Evolutionary conservation across 2,888 invertebrate species (phyloP), one percentile per base, ranked within the genome.

Genomic region (Bombyx huttoni): DNA sequence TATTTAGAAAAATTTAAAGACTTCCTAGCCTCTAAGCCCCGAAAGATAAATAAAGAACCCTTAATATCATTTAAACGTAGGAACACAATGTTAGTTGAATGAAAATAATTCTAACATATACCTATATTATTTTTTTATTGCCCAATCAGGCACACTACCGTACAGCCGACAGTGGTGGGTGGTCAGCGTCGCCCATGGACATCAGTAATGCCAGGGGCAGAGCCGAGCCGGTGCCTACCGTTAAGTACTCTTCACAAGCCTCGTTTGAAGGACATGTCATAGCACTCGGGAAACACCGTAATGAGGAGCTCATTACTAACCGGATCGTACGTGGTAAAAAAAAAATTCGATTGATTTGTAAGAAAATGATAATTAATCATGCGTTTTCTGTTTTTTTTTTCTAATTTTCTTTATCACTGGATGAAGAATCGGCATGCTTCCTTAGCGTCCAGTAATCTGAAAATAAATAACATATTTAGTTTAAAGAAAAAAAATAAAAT

Each of bases 361-460:
- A 46, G 33, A 47, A 0, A 13, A 47, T 47, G 13, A 24, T 5
- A 33, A 34, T 34, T 24, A 24, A 48, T 49, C 35, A 34, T 48
- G 13, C 13, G 33, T 48, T 48, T 24, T 24, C 0, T 24, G 5
- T 56, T 10, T 34, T n/a, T 48, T 13, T 49, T 52, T 53, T 51
- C 64, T 81, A 88, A 58, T 88, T 88, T 70, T 88, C 88, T 70
- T 88, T 88, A 66, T 88, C 88, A 58, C 87, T 87, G 3, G 81
- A 74, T 14, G 78, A 72, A 1, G 77, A 69, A 10, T 89, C 87
- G 48, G 82, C 64, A 57, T 82, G 79, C 69, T 89, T 89, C 63
- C 88, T 73, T 56, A 85, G 68, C 13, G 89, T 88, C 88, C 89
- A 89, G 58, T 89, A 89, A 85, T 89, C 89, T 89, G 89, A 55